Base-by-base conservation (phyloP, 1,140 invertebrate genomes). In the Goniozus legneri region DNA sequence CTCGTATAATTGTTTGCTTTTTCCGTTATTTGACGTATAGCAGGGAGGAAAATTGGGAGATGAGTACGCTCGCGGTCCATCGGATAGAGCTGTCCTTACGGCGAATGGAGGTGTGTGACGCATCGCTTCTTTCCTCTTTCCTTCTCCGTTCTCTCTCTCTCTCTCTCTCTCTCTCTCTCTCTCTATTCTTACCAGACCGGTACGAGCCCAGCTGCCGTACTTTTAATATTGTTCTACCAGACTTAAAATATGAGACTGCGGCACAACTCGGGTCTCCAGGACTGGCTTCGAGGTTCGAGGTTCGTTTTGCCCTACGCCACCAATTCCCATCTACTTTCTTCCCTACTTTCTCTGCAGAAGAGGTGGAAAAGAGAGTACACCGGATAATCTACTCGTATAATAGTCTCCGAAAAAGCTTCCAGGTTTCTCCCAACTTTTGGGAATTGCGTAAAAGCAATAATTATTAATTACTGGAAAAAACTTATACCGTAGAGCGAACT, bases 171-270 rank as follows among this genome's bases (percentile, higher is more conserved):
- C 45, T 40, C 53, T 45, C 24, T 43, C 32, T n/a, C n/a, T n/a
- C n/a, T 7, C 24, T 27, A 35, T 7, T 14, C 14, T 6, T 15
- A 35, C 10, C 33, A 35, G 7, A 7, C 14, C 7, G 6, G 8
- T 8, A 7, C 6, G 54, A 60, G 62, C 57, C 50, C 64, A 66
- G 67, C 65, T 67, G 65, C 64, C 65, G 64, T 62, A 65, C 65
- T 69, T 69, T 69, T 68, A 69, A 68, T 69, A 69, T 69, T 65
- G 65, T 69, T 64, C 64, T 62, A 67, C 57, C 54, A 61, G 65
- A 61, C 57, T 64, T 68, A 68, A 69, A 69, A 69, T 69, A 69
- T 62, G 65, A 67, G 62, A 64, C 53, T 60, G 57, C 52, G 54
- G 56, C 62, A 49, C 60, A 60, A 62, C 59, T 60, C 52, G 43